Evolutionary conservation across 64 coral and sea anemone genomes (phyloP), one percentile per base, ranked within the genome.

Genomic region (Orbicella faveolata): DNA sequence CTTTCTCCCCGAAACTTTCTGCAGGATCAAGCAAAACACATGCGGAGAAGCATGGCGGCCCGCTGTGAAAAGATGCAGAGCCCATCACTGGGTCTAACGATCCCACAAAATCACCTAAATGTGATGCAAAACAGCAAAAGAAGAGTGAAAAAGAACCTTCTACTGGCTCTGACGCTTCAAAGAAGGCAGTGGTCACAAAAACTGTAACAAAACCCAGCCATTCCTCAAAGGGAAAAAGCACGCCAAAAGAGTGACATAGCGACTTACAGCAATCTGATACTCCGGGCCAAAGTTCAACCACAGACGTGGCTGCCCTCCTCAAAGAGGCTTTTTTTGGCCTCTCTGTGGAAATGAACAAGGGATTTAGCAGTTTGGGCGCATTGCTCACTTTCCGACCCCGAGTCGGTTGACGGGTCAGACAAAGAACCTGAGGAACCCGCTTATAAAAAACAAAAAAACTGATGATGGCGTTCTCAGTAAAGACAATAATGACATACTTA

Each of bases 251-350:
- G 30, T 30, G 30, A 30, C 30, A 53, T 80, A 80, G 23, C 55
- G 23, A 23, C n/a, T 80, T 52, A 80, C 78, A 80, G 44, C 52
- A 81, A 81, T 81, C 55, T 81, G 79, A 54, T 63, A 63, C 79
- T 54, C 79, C 79, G 25, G 79, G 79, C 57, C 78, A 81, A 63
- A 81, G 57, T 81, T 81, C 57, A 34, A 81, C 79, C 79, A 63
- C 79, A 41, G 39, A 41, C 55, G 8, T 81, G 79, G 54, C 79
- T 81, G 79, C 78, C 55, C 55, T 81, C 51, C 79, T 81, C n/a
- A 81, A 81, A 81, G 79, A 81, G 54, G 79, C 30, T 63, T 81
- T 80, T 63, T 81, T 53, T 11, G 25, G 79, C 30, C 23, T 81
- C 34, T 54, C 79, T 36, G 30, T 81, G 79, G 55, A 63, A 35